phyloP scores from a whole-genome alignment of 2,888 invertebrate species.

The Onchidella celtica region DNA sequence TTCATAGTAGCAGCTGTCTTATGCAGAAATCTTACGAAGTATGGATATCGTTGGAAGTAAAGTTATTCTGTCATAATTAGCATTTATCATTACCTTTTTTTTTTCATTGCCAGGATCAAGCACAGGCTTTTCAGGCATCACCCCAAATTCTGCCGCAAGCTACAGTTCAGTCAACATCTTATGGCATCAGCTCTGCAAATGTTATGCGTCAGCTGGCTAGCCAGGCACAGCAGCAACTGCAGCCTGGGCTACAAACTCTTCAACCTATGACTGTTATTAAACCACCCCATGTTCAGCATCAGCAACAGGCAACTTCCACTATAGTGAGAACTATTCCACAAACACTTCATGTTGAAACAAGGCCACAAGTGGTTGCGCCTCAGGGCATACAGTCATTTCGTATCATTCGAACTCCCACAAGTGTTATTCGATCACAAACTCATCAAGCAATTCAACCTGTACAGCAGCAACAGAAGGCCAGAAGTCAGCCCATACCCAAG shows the following conservation, averaged over 20 bases:
- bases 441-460: slow-evolving; percentile 15
- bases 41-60: too few relatives aligned
- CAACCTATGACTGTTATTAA: slow-evolving; percentile 45
- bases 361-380: background rate
- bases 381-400: slow-evolving; percentile 48
- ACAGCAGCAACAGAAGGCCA: slow-evolving; percentile 9
- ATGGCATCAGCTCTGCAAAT: slow-evolving; percentile 34
- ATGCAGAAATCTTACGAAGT: too few relatives aligned
- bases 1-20: too few relatives aligned
- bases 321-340: background rate
- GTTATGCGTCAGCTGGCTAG: slow-evolving; percentile 32
- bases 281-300: slow-evolving; percentile 31
- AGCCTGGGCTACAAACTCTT: slow-evolving; percentile 9
- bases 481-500: slow-evolving; percentile 28
- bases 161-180: slow-evolving; percentile 10
- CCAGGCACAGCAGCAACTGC: slow-evolving; percentile 32
- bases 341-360: background rate
- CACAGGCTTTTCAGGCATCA: background rate
- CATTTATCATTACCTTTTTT: too few relatives aligned
- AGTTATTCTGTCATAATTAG: too few relatives aligned
- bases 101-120: background rate
- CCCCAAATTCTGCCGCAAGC: slow-evolving; percentile 18
- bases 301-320: background rate
- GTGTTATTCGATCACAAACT: background rate
- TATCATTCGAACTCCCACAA: slow-evolving; percentile 38